These are phyloP conservation scores for Slavum lentiscoides DNA, from an alignment of 2,888 invertebrate species.

Conservation along the genomic window DNA sequence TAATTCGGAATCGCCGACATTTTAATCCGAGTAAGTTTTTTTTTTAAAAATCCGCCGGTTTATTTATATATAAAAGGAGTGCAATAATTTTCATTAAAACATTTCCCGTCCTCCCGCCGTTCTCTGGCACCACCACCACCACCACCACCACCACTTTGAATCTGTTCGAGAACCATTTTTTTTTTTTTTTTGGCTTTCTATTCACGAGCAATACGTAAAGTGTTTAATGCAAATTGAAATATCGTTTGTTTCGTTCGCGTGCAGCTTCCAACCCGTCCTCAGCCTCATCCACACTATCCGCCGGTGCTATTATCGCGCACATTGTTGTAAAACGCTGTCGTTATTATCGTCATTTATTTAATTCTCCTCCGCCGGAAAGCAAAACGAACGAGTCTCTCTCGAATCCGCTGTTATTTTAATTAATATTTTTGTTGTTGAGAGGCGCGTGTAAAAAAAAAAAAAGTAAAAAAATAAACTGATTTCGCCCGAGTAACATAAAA, in stretches of 20 bases:
- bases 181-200: conserved; percentile 4
- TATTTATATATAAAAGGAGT: conserved; percentile 42
- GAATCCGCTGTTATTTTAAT: conserved; percentile 45
- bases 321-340: conserved; percentile 9
- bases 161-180: conserved; percentile 25
- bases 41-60: conserved; percentile 37
- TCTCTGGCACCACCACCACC: neutral
- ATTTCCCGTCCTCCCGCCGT: conserved; percentile 13
- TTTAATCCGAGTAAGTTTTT: conserved; percentile 49
- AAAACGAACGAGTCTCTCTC: conserved; percentile 15
- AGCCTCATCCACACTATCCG: conserved; percentile 1
- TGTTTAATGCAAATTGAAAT: conserved; percentile 50
- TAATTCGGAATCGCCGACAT: conserved; percentile 40
- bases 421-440: conserved; percentile 34
- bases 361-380: neutral
- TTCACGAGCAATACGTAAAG: conserved; percentile 31
- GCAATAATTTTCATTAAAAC: conserved; percentile 52
- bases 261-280: conserved; percentile 15
- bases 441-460: conserved; percentile 2
- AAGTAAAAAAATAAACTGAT: neutral
- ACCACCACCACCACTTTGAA: neutral
- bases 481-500: conserved; percentile 31
- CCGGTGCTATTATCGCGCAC: conserved; percentile 15
- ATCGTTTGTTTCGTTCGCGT: conserved; percentile 43
- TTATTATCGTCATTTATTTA: conserved; percentile 35